Base-by-base conservation (phyloP, 1,140 invertebrate genomes). In the Chironomus striatipennis region DNA sequence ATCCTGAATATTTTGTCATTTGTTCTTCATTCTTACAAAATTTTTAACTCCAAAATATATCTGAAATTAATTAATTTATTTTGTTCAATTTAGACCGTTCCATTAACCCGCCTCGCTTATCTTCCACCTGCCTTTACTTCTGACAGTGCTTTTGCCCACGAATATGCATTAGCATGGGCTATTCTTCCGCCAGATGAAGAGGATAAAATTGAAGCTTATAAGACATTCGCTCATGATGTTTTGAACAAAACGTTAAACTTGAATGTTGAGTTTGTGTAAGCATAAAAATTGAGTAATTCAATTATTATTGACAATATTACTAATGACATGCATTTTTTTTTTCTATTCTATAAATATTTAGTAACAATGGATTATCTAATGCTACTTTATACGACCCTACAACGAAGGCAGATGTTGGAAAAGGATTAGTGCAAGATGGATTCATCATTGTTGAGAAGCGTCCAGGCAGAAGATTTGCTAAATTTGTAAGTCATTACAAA, bases 101-200 rank as follows among this genome's bases (percentile, higher is more conserved):
- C 81, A 57, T 81, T 85, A 9, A 87, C 86, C 9, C 86, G 88
- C 57, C 86, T 91, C 76, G 94, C 94, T 34, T 82, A 87, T 17
- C 83, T 99, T 72, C 95, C 97, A 0, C 88, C 92, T 77, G 86
- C 88, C 43, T 96, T 93, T 78, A 83, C 86, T 4, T 81, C 84
- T 17, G 89, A 95, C 42, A 89, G 91, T 75, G 87, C 93, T 1
- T 95, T 90, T 79, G 97, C 96, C 0, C 88, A 88, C 17, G 94
- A 98, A 81, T 98, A 95, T 81, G 83, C 84, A 6, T 82, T 99
- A 57, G 95, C 95, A 7, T 91, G 93, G 79, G 88, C 96, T 18
- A 84, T 86, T 77, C 87, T 96, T 78, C 94, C 96, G 1, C 86
- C 88, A 75, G 95, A 98, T 83, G 90, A 90, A 73, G 95, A 97